These are phyloP conservation scores for Microplitis mediator DNA, from an alignment of 1,140 invertebrate species.

Conservation along the genomic window DNA sequence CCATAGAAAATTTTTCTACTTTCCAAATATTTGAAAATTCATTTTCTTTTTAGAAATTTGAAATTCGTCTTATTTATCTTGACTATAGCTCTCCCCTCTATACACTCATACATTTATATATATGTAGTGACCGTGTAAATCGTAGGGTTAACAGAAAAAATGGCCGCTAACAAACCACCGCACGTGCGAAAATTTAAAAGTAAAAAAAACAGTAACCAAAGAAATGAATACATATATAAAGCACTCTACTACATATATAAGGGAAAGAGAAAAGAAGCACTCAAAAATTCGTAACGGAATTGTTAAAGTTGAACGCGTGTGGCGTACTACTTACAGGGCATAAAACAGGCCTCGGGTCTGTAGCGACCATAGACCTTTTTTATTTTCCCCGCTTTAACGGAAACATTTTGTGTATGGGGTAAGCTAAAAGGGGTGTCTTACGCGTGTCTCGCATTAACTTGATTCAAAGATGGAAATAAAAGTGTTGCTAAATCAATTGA, in stretches of 20 bases:
- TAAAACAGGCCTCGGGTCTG: too few species aligned
- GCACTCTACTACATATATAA: too few species aligned
- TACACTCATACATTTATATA: too few species aligned
- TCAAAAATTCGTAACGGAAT: slow-evolving; percentile 29
- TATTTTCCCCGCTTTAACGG: background rate
- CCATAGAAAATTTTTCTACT: too few species aligned
- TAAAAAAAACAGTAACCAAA: background rate
- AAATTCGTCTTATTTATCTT: too few species aligned
- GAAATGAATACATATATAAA: too few species aligned
- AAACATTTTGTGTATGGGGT: background rate
- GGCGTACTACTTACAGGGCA: too few species aligned
- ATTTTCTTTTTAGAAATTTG: too few species aligned
- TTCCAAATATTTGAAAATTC: too few species aligned
- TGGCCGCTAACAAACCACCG: slow-evolving; percentile 32
- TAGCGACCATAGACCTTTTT: background rate
- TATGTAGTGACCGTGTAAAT: too few species aligned
- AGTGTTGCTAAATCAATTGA: background rate
- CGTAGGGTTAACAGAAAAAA: slow-evolving; percentile 12
- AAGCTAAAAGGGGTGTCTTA: background rate
- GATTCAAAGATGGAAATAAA: background rate
- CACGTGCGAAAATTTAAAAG: slow-evolving; percentile 19
- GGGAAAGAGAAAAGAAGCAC: background rate
- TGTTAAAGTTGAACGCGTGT: slow-evolving; percentile 4
- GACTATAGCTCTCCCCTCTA: too few species aligned
- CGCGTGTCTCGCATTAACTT: slow-evolving; percentile 5